Base-by-base conservation (phyloP, 2,113 vertebrate species). In the Brachionichthys hirsutus region DNA sequence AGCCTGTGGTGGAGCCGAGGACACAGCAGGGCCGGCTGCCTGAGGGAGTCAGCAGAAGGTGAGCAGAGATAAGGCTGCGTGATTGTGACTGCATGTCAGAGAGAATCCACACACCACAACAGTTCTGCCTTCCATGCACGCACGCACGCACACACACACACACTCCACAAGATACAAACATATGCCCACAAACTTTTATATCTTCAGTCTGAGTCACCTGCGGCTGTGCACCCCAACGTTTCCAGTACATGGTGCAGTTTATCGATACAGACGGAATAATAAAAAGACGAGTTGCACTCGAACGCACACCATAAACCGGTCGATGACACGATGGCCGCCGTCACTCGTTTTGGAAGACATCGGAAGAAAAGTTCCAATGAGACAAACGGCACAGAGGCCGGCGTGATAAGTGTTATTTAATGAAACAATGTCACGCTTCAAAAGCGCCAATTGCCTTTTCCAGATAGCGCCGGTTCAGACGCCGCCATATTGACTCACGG, bases 51-150 rank as follows among this genome's bases (percentile, higher is more conserved):
- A 84, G 78, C 87, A 90, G 89, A 89, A 87, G 86, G 86, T 89
- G 83, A 87, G 80, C 69, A 81, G 73, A 85, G 89, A 89, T 91
- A 89, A 91, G 84, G 84, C 82, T 83, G 80, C 56, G 73, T 75
- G 81, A 87, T 87, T 86, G 88, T 86, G 86, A 87, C 86, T 87
- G 88, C 70, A 72, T 82, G 88, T 89, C 86, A 86, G 85, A 72
- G 81, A 68, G 81, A 85, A 86, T 85, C 88, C 81, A 67, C 78
- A 75, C 75, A 78, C 5, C 67, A 70, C 72, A 78, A 73, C 64
- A 42, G 48, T 69, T 63, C 75, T 62, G 56, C 81, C 36, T 46
- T 51, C 64, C 66, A 55, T 50, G 44, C 66, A 63, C 70, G 64
- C 50, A 43, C 48, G 35, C 52, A 36, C 62, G 46, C 59, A 51